Conservation (phyloP, 2,888 invertebrate genomes). For the Acrobasis consociella region DNA sequence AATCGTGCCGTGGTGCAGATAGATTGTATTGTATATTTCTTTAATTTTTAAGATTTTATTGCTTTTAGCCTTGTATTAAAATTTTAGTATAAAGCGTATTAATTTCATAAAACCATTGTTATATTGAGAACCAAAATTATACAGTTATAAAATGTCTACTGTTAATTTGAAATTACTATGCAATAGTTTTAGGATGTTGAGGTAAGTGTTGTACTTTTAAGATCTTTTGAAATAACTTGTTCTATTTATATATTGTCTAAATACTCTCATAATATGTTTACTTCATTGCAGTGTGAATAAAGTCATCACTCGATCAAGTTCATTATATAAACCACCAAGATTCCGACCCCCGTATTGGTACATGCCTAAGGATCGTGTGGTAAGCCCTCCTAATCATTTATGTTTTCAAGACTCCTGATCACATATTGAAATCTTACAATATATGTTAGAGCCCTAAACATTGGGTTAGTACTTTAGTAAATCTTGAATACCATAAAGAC, state of each 20-base stretch:
- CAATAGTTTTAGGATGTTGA: constrained; percentile 52
- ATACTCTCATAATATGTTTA: constrained; percentile 1
- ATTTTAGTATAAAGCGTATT: too few species aligned
- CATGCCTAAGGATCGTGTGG: constrained; percentile 85
- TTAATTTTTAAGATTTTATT: too few species aligned
- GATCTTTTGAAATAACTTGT: background rate
- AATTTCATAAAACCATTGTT: background rate
- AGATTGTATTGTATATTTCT: too few species aligned
- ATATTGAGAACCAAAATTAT: background rate
- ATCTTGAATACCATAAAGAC: too few species aligned
- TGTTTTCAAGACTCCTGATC: too few species aligned
- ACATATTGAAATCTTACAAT: too few species aligned
- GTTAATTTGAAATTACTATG: constrained; percentile 56
- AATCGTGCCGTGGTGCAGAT: too few species aligned
- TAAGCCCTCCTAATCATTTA: constrained; percentile 57
- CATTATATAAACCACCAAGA: constrained; percentile 70
- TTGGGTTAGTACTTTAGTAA: too few species aligned
- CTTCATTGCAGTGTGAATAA: constrained; percentile 51
- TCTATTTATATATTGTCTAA: background rate
- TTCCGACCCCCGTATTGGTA: constrained; percentile 89
- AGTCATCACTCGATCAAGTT: constrained; percentile 46
- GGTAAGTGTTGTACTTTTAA: constrained; percentile 41
- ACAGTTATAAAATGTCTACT: constrained; percentile 46
- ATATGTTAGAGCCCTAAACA: too few species aligned
- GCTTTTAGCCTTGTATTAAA: too few species aligned